phyloP scores from a whole-genome alignment of 1,140 invertebrate species.

The Temnothorax longispinosus region DNA sequence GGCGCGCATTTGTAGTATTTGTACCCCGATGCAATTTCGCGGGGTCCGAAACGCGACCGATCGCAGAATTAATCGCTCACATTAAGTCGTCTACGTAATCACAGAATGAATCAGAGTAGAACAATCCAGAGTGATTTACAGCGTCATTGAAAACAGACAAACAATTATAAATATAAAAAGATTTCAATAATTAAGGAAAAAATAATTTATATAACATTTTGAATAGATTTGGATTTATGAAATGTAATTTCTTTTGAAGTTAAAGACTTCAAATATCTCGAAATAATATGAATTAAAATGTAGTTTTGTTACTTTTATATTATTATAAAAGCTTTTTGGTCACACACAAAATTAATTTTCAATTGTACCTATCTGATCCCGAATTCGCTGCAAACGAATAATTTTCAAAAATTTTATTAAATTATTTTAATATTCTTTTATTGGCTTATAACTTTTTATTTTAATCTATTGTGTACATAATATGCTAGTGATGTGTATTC shows the following conservation, averaged over 20 bases:
- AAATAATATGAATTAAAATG: background rate
- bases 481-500: background rate
- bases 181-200: background rate
- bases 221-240: background rate
- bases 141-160: no score
- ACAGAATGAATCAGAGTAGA: background rate
- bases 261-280: background rate
- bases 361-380: background rate
- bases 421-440: background rate
- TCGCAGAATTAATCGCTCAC: background rate
- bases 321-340: background rate
- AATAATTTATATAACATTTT: conserved; percentile 10
- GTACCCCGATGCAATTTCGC: background rate
- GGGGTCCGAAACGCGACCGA: background rate
- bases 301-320: background rate
- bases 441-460: background rate
- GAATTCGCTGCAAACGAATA: background rate
- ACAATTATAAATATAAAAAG: background rate
- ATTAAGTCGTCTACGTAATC: conserved; percentile 14
- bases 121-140: conserved; percentile 8
- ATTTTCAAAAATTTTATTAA: background rate
- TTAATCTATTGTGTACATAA: background rate
- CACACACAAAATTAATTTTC: background rate
- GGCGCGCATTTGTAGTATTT: background rate
- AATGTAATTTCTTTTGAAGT: background rate